Conservation (phyloP, 2,888 invertebrate species). For the Ochropacha duplaris region DNA sequence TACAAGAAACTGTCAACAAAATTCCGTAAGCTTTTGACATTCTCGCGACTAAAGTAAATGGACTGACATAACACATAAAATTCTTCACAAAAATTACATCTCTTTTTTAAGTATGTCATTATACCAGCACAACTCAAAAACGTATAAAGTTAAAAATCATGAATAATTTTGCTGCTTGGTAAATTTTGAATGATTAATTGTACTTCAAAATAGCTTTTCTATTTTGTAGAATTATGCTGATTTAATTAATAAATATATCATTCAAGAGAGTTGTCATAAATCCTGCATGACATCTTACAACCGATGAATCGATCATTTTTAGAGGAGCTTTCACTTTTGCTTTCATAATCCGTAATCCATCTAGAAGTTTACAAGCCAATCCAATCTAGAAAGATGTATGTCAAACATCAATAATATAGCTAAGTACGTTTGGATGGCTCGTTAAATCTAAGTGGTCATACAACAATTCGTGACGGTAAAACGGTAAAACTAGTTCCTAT, state of each 20-base stretch:
- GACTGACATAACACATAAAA: neutral
- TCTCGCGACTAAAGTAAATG: neutral
- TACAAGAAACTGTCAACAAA: neutral
- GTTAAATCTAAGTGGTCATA: neutral
- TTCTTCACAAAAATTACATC: too few species aligned
- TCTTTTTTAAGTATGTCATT: too few species aligned
- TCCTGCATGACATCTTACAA: neutral
- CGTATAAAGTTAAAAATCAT: too few species aligned
- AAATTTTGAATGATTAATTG: too few species aligned
- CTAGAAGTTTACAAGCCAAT: neutral
- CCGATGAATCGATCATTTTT: conserved; percentile 17
- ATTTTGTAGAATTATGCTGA: neutral
- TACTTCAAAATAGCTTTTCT: neutral
- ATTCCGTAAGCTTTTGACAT: neutral
- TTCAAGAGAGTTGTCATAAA: neutral
- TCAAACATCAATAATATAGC: conserved; percentile 6
- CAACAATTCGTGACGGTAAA: conserved; percentile 1
- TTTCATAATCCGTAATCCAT: conserved; percentile 20
- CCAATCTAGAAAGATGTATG: neutral
- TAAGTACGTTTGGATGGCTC: conserved; percentile 1
- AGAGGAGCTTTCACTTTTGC: conserved; percentile 29
- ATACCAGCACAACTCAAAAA: too few species aligned
- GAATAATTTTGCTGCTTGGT: too few species aligned
- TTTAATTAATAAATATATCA: neutral
- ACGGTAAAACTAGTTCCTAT: conserved; percentile 10